Evolutionary conservation across 2,888 invertebrate species (phyloP), one percentile per base, ranked within the genome.

Genomic region (Lepas anatifera): DNA sequence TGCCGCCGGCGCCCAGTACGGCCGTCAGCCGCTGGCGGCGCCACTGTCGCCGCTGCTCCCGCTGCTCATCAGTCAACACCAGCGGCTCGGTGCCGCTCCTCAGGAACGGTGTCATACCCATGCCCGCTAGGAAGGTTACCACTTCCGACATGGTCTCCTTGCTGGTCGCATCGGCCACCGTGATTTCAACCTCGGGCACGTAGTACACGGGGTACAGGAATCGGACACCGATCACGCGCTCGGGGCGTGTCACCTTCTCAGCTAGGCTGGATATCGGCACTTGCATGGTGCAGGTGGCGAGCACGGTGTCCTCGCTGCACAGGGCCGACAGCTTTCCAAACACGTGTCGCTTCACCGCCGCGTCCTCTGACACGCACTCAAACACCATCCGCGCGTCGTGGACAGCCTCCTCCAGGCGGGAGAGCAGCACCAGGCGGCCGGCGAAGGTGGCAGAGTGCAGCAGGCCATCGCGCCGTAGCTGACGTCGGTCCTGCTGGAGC

Each of bases 31-130:
- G 37, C 35, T 25, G 50, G 1, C 50, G 50, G 8, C 68, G 68
- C 48, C 52, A 46, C n/a, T 16, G 48, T 3, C 50, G 27, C 7
- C 68, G 68, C 18, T 76, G 76, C 72, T 81, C 81, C 72, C 81
- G 75, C 73, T 82, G 80, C 72, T 80, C 79, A 71, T 81, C 80
- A 43, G 77, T 77, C 18, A 81, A 74, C 67, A 81, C 79, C 29
- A 81, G 76, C 25, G 81, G 81, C 71, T 80, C 79, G 27, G 75
- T 75, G 16, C 81, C 81, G 41, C 80, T 80, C 69, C 81, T 74
- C 71, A 82, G 81, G 72, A 81, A 81, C 68, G 81, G 75, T 4
- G 81, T 80, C 73, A 81, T 81, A 1, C 81, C 81, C 81, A 82
- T 81, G 72, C 76, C 75, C 72, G 80, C 80, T 46, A 82, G 73